These are phyloP conservation scores for Clitarchus hookeri DNA, from an alignment of 2,888 invertebrate species.

Conservation along the genomic window DNA sequence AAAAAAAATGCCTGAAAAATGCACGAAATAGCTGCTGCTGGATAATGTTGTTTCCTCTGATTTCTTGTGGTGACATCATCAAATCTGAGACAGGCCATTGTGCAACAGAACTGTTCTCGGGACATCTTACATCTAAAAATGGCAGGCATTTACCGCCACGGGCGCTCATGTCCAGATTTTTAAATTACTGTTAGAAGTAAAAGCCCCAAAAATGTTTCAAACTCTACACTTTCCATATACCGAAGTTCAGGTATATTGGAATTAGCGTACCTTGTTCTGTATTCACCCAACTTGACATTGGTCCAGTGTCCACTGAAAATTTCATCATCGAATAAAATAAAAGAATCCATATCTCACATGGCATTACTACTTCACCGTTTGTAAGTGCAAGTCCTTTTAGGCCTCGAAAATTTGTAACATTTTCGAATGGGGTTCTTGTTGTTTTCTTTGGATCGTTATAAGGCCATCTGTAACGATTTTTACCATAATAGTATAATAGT, in stretches of 20 bases:
- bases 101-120: neutral
- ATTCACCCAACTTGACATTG: neutral
- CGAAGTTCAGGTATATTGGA: neutral
- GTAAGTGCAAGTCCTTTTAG: neutral
- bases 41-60: neutral
- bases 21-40: neutral
- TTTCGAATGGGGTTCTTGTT: neutral
- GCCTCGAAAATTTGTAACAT: neutral
- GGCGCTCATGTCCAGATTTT: neutral
- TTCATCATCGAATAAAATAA: neutral
- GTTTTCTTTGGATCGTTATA: neutral
- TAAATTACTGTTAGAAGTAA: neutral
- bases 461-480: neutral
- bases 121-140: neutral
- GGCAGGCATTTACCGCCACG: neutral
- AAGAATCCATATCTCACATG: neutral
- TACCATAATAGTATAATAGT: neutral
- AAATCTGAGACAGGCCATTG: neutral
- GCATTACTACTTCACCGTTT: neutral
- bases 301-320: neutral
- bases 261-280: neutral
- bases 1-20: neutral
- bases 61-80: neutral
- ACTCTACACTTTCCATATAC: neutral
- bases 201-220: slow-evolving; percentile 1